Base-by-base conservation (phyloP, 1,140 invertebrate genomes). In the Meloidogyne hapla region DNA sequence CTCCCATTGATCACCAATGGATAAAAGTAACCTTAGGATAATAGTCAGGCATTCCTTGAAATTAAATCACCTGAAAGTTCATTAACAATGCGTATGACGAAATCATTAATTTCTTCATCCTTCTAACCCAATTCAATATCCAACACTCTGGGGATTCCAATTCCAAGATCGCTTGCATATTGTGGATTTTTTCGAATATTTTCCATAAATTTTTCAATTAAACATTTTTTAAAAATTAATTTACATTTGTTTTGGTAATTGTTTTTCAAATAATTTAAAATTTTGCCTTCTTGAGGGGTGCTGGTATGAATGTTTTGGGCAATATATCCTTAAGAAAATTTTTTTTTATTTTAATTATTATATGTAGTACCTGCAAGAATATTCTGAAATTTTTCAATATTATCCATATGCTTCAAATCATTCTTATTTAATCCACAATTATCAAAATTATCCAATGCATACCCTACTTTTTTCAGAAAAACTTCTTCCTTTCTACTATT, bases 151-250 rank as follows among this genome's bases (percentile, higher is more conserved):
- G 48, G 48, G n/a, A n/a, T 56, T 21, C 48, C 48, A 6, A 56
- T 8, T 0, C 12, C 12, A 21, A 8, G n/a, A 6, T 56, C 12
- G n/a, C n/a, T 56, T 56, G 48, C 48, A 56, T n/a, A 1, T 56
- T 56, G 4, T 56, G 48, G 48, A 56, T 56, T n/a, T 56, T 21
- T 56, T n/a, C 9, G 0, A 8, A 56, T 56, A n/a, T 0, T 56
- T 13, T 56, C n/a, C 48, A 56, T 56, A 56, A 56, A 5, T 5
- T 56, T 15, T n/a, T 56, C 48, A 56, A 56, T 5, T n/a, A n/a
- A n/a, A n/a, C 18, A 56, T 56, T 56, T 56, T n/a, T 56, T 21
- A 56, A 56, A 56, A 56, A 56, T 56, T n/a, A 56, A n/a, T 56
- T 21, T 56, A 56, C 48, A 56, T 8, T n/a, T n/a, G 18, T n/a